Evolutionary conservation across 2,797 vertebrate genomes (phyloP), one percentile per base, ranked within the genome.

Genomic region (Gobio occitaniae): DNA sequence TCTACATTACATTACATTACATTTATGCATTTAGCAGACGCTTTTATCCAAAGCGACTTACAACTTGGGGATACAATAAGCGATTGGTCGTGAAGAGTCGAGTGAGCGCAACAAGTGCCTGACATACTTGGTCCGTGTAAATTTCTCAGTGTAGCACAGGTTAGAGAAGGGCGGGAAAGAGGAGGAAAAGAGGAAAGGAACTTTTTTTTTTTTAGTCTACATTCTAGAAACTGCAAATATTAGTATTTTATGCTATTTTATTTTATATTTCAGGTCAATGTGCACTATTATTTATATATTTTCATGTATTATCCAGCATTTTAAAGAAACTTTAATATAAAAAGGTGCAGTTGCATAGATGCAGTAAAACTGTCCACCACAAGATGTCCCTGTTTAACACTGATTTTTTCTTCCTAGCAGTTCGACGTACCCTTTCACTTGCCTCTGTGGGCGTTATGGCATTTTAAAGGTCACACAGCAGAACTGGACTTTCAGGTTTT

Each of bases 381-480:
- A 75, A 87, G 89, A 87, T 86, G 87, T 76, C 25, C 13, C 77
- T 82, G 71, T 78, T 50, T 41, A 44, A 74, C 89, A 82, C 71
- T 32, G 47, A 80, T 68, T 80, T 19, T 17, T 3, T 1, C 21
- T 69, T 47, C 52, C 52, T 71, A 11, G 36, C 54, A 15, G 0
- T 61, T 38, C 36, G 1, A 11, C 9, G 3, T 84, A 44, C 68
- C 11, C 36, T 25, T 59, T 32, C 29, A 13, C 15, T 66, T 52
- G 56, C 17, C 54, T 79, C 65, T n/a, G 70, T 29, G 56, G 54
- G 41, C 21, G 13, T 72, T 76, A 32, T 8, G 16, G 32, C 38
- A 65, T 77, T 84, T 86, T 80, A 86, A 86, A 89, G 88, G 84
- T 86, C 80, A 87, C 4, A 54, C 48, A 32, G 32, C 70, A 70